Base-by-base conservation (phyloP, 64 coral and sea anemone species). In the Anthopleura sola region DNA sequence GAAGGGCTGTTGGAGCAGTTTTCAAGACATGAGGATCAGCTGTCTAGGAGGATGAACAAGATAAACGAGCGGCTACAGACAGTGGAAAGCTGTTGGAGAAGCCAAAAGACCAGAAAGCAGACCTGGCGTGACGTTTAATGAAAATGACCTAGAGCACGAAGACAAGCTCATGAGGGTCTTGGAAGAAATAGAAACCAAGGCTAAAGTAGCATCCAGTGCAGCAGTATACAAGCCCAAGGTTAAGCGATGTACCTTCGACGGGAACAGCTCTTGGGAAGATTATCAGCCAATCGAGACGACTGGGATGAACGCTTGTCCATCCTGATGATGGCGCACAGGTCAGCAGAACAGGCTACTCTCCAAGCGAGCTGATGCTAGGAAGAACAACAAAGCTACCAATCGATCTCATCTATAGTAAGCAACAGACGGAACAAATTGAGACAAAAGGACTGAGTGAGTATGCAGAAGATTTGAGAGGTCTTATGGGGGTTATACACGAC, bases 311-410 rank as follows among this genome's bases (percentile, higher is more conserved):
- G 87, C 36, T 58, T 92, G 37, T 51, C 83, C 20, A 20, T 47
- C 4, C 32, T 36, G 24, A 82, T 87, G 66, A 75, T 92, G 90
- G 85, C 90, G 21, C 87, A 92, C 58, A 46, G 75, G 38, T 19
- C n/a, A 49, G 75, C 86, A 37, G 75, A 5, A 79, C 75, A 6
- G 75, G 54, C 29, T 50, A 38, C 36, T 37, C 86, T 1, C 86
- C 86, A 7, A 48, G 46, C 21, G 32, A 34, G 19, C 26, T 58
- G 26, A 34, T 84, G 57, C 14, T 32, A 34, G 81, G 81, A 75
- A 31, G 26, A 75, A 34, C 14, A 78, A 21, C 32, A 19, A 37
- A 78, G 28, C 26, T 87, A 18, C 89, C 83, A 46, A 39, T 90
- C 1, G 82, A 90, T 28, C 13, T 90, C 16, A n/a, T n/a, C n/a